A percentile compares a stretch with the other conserved stretches of the same genome.
Evolutionary conservation across 2,113 vertebrate genomes (phyloP).

Genomic region (Antidorcas marsupialis): DNA sequence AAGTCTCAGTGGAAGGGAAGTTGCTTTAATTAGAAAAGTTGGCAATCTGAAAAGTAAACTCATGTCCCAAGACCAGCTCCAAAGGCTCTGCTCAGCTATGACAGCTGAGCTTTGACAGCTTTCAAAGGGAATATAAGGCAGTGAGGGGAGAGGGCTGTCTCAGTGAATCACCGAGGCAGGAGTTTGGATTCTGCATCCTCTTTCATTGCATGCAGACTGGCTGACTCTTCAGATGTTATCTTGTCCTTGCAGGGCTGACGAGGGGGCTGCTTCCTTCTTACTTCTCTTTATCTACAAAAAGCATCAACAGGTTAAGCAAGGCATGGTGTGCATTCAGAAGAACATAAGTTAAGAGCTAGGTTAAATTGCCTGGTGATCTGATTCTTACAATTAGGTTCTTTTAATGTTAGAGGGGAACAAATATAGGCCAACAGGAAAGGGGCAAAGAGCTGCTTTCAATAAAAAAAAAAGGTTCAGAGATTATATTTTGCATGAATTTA

Average conservation of each 20-base stretch:
- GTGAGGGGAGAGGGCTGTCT: fast-evolving
- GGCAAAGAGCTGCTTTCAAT: not conserved
- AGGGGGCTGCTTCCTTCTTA: not conserved
- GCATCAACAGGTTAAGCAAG: not conserved
- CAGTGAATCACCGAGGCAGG: not conserved
- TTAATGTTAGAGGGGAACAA: not conserved
- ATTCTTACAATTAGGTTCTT: not conserved
- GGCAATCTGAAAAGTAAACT: not conserved
- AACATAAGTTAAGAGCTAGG: not conserved
- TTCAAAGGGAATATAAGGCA: not conserved
- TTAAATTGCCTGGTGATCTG: not conserved
- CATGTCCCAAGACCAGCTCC: not conserved
- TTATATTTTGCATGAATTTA: not conserved
- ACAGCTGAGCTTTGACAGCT: not conserved
- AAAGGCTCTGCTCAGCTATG: not conserved
- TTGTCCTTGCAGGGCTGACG: not conserved
- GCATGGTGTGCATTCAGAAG: not conserved
- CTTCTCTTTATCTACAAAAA: not conserved
- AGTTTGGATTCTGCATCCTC: not conserved
- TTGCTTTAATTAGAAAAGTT: not conserved
- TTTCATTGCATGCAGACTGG: not conserved
- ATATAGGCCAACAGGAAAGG: not conserved
- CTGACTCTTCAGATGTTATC: not conserved
- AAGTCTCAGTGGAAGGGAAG: not conserved
- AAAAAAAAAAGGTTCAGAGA: not conserved